Evolutionary conservation across 2,888 invertebrate genomes (phyloP), one percentile per base, ranked within the genome.

Genomic region (Ephialtes manifestator): DNA sequence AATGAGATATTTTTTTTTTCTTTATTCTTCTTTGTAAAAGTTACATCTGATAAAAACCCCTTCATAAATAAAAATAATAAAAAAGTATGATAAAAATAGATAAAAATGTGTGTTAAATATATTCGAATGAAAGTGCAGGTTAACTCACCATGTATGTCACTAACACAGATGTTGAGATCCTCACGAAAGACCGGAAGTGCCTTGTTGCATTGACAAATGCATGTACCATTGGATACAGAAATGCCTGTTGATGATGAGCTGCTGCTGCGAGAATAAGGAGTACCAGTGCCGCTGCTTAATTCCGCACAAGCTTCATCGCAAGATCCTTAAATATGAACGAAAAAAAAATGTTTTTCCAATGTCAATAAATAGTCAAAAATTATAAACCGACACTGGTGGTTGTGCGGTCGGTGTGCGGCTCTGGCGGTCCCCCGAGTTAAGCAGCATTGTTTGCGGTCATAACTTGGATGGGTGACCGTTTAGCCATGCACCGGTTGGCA

Each of bases 101-200:
- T 46, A 46, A 11, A 15, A 48, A 48, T 55, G 13, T 20, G 11
- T 24, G n/a, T 18, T 63, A 63, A 5, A n/a, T 31, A 3, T 63
- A 39, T 18, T 24, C 39, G 15, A 13, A 24, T 8, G n/a, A 4
- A 4, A 13, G 11, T 7, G 18, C 10, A 18, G 48, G 5, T 35
- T 51, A 28, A 92, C 95, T 95, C 94, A 98, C 98, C 98, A 94
- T 97, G 96, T 89, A 98, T 96, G 92, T 98, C 97, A 93, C 97
- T 97, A 87, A 98, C 97, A 94, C 98, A 98, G 88, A 97, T 96
- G 89, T 96, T 96, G 87, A 97, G 95, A 94, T 98, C 98, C 94
- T 98, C 98, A 85, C 98, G 96, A 95, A 97, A 98, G 76, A 97
- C 96, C 5, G 97, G 97, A 86, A 97, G 95, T 88, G 96, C 96